These are phyloP conservation scores for Lagria hirta DNA, from an alignment of 2,888 invertebrate species.

Conservation along the genomic window DNA sequence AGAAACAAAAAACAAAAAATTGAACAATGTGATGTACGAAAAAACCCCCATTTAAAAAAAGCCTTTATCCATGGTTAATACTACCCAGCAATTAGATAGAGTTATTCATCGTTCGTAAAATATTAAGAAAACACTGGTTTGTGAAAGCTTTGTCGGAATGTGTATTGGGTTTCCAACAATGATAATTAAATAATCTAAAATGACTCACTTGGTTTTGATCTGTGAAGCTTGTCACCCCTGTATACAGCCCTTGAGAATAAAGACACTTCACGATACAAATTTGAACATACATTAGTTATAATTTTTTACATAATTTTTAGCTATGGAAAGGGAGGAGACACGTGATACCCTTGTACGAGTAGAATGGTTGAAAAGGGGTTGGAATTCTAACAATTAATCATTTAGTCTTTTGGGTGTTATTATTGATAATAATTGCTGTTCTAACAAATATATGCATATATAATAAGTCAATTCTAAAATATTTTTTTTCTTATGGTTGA, in stretches of 20 bases:
- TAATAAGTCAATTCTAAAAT: too few relatives aligned
- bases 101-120: too few relatives aligned
- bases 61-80: too few relatives aligned
- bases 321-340: slow-evolving; percentile 8
- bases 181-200: slow-evolving; percentile 42
- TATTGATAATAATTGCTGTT: too few relatives aligned
- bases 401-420: slow-evolving; percentile 19
- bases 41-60: too few relatives aligned
- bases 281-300: slow-evolving; percentile 7
- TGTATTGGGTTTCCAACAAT: slow-evolving; percentile 27
- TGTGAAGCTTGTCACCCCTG: slow-evolving; percentile 41
- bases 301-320: slow-evolving; percentile 7
- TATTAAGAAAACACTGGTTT: slow-evolving; percentile 1
- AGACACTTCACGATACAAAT: slow-evolving; percentile 3
- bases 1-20: too few relatives aligned
- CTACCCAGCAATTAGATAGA: too few relatives aligned
- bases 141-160: background rate
- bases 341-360: slow-evolving; percentile 18
- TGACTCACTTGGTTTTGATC: slow-evolving; percentile 42
- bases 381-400: slow-evolving; percentile 20
- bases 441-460: too few relatives aligned
- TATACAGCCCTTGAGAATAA: slow-evolving; percentile 3
- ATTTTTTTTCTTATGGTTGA: too few relatives aligned
- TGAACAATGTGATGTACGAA: too few relatives aligned
- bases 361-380: slow-evolving; percentile 16